Percentiles rank a stretch among this genome's conserved stretches.
phyloP scores from a whole-genome alignment of 2,113 vertebrate species.

The Potamarius usumacintae region DNA sequence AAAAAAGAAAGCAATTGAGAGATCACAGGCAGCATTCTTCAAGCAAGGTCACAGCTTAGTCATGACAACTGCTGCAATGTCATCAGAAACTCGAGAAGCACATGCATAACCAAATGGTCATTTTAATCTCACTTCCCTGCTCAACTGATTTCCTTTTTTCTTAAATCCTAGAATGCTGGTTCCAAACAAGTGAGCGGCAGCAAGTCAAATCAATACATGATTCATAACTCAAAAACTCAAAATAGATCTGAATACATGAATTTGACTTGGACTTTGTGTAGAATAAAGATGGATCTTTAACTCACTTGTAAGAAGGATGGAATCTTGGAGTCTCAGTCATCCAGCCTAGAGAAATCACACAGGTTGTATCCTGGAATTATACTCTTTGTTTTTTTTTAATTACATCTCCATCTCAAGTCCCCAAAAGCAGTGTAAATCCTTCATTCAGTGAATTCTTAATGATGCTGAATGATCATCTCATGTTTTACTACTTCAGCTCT shows the following conservation, averaged over 20 bases:
- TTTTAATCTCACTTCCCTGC: neutral
- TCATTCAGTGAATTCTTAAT: neutral
- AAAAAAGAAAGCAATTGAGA: neutral
- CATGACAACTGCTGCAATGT: constrained; percentile 20
- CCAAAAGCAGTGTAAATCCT: neutral
- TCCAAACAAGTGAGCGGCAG: neutral
- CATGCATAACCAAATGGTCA: neutral
- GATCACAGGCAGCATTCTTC: constrained; percentile 19
- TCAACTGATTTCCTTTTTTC: neutral
- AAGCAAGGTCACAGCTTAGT: constrained; percentile 37
- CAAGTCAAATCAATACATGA: neutral
- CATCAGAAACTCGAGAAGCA: constrained; percentile 14
- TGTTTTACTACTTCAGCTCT: neutral
- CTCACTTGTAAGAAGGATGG: neutral
- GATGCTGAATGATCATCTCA: neutral
- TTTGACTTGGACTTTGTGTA: neutral
- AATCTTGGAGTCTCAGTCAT: neutral
- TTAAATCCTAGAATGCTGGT: neutral
- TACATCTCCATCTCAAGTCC: neutral
- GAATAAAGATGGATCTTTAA: constrained; percentile 1
- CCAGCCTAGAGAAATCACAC: neutral
- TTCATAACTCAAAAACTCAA: neutral
- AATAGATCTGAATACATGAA: neutral
- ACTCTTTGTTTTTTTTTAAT: neutral
- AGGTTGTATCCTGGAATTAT: neutral